Base-by-base conservation (phyloP, 1,140 invertebrate species). In the Aphis gossypii region DNA sequence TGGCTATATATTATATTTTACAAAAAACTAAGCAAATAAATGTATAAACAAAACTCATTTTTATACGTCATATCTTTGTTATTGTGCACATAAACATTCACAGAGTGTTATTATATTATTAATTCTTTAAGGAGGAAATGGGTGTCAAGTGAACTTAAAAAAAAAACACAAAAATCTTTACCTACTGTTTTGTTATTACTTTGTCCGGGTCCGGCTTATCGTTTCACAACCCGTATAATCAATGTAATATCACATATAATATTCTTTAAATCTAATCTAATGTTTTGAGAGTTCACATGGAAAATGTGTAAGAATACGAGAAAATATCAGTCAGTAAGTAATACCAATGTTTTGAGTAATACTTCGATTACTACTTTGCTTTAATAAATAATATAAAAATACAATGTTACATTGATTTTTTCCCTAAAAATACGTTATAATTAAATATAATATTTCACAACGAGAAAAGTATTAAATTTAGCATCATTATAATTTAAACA, bases 201-300 rank as follows among this genome's bases (percentile, higher is more conserved):
- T 2, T n/a, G 30, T n/a, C 23, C 4, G 30, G 0, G 48, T 51
- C 14, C 14, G 0, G n/a, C 0, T n/a, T n/a, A 68, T 68, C 60
- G 11, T 14, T 76, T 76, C 60, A 2, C 60, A 14, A 76, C 30
- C 30, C 4, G 14, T 6, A 68, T 68, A 68, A 68, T 68, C 30
- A 14, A 68, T 68, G 38, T 41, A 41, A 68, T 20, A 68, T 23
- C 5, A n/a, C 2, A 14, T n/a, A 18, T 76, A 76, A 76, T 76
- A n/a, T 76, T 76, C 14, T 5, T 76, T 14, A 76, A n/a, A 76
- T 35, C n/a, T n/a, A 5, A 76, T 76, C 11, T 2, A 76, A n/a
- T 18, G 18, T 76, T 68, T 68, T 30, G 0, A 68, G 30, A 9
- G 11, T 30, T 30, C 30, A n/a, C 30, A 0, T 30, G 2, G 18